Evolutionary conservation across 1,140 invertebrate genomes (phyloP), one percentile per base, ranked within the genome.

Genomic region (Cephus cinctus): DNA sequence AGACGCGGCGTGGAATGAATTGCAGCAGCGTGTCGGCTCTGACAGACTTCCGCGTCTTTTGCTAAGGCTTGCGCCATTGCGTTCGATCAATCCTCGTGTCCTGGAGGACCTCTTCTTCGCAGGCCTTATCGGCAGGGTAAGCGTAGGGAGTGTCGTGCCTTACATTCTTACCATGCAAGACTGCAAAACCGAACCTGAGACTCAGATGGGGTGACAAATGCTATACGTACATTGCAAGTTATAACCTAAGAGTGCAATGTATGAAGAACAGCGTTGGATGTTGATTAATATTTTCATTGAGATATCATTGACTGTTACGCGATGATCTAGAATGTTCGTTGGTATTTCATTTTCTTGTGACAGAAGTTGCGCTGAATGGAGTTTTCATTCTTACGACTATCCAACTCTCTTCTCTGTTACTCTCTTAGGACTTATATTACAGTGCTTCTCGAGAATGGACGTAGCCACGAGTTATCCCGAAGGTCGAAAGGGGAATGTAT

Each of bases 91-190:
- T 39, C 84, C 88, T 2, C 76, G 82, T 25, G 83, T 93, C 25
- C 81, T 96, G 58, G 94, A 96, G 73, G 93, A 98, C 65, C 79
- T 97, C 22, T 96, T 97, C 76, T 95, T 95, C 70, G 87, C 92
- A 9, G 90, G 92, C 14, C 82, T 96, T 23, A 87, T 95, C 25
- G 93, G 93, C n/a, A 91, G 88, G 65, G 87, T 94, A 47, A 90
- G 91, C 76, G 93, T 97, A 47, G 90, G 94, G 68, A 92, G 86
- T 67, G 88, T 95, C 52, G 90, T 96, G 71, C 94, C 94, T 45
- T 94, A 92, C 66, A 88, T 96, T 63, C 81, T 96, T 46, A 86
- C 86, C 55, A 92, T 94, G 86, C 69, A 71, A 64, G 71, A 75
- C 57, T 75, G 69, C 55, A 76, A 75, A 67, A 55, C 67, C 49